Evolutionary conservation across 2,797 vertebrate species (phyloP).

Genomic region (Darevskia nairensis): DNA sequence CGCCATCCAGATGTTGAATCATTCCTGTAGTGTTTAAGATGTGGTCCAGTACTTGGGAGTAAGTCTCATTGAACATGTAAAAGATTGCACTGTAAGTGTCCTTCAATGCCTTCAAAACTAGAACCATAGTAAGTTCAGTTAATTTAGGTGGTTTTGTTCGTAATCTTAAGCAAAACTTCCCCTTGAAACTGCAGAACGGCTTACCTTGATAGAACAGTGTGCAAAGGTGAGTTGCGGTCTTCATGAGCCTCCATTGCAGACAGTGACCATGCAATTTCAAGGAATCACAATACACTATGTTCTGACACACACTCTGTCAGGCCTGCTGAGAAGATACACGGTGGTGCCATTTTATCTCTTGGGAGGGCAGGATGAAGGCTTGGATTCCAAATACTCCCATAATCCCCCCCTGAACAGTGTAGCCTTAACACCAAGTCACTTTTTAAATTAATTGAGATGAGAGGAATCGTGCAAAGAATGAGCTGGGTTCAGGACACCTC

Average conservation of each 20-base stretch:
- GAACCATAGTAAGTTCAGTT: not conserved
- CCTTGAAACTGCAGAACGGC: not conserved
- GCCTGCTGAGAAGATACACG: no score
- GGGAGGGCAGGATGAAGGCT: no score
- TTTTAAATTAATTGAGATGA: not conserved
- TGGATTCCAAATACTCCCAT: not conserved
- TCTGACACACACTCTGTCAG: no score
- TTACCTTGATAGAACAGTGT: not conserved
- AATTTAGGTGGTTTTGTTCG: not conserved
- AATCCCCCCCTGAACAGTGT: not conserved
- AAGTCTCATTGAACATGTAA: not conserved
- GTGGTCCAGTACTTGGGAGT: no score
- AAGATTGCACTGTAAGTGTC: not conserved
- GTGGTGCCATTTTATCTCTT: no score
- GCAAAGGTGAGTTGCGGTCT: not conserved
- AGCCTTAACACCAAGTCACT: not conserved
- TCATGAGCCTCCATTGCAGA: not conserved
- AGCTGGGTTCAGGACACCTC: not conserved
- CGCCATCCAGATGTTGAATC: not conserved
- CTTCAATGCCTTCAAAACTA: not conserved
- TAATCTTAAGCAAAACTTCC: not conserved
- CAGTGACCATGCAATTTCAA: not conserved
- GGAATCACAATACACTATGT: not conserved
- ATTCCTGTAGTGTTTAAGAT: not conserved
- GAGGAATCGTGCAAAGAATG: not conserved